These are phyloP conservation scores for Enoplosus armatus DNA, from an alignment of 2,797 vertebrate species.

Conservation along the genomic window DNA sequence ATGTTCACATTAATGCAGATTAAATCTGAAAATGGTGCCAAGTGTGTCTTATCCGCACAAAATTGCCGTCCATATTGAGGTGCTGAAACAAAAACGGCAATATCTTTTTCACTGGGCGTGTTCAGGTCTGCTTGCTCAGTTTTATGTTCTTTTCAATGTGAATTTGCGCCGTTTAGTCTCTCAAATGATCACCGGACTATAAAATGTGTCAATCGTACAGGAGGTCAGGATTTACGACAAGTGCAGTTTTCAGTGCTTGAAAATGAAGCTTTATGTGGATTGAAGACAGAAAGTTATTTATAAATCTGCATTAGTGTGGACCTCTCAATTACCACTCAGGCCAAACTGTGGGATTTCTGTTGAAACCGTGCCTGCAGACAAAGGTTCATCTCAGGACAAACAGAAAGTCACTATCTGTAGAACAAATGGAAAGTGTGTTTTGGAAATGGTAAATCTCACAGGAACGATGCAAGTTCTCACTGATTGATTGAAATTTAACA, in stretches of 20 bases:
- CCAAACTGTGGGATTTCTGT: background rate
- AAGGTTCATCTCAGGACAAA: slow-evolving; percentile 28
- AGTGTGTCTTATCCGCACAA: background rate
- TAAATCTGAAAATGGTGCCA: background rate
- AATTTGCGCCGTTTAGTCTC: background rate
- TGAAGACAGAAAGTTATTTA: background rate
- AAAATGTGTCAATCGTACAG: background rate
- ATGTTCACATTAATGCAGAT: background rate
- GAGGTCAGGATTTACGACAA: background rate
- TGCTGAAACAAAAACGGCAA: background rate
- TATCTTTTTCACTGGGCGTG: background rate
- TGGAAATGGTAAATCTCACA: background rate
- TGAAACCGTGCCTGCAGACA: background rate
- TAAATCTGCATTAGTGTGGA: slow-evolving; percentile 4
- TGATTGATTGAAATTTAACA: slow-evolving; percentile 6
- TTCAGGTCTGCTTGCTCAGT: background rate
- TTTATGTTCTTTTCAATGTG: background rate
- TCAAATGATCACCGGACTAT: background rate
- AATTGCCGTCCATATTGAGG: background rate
- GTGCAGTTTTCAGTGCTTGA: no score
- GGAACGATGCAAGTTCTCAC: slow-evolving; percentile 1
- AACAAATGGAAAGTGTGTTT: background rate
- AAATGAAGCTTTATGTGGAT: background rate
- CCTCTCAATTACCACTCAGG: background rate
- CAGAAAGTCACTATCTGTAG: background rate